phyloP scores from a whole-genome alignment of 2,888 invertebrate species.

The Muschampia plurimacula region DNA sequence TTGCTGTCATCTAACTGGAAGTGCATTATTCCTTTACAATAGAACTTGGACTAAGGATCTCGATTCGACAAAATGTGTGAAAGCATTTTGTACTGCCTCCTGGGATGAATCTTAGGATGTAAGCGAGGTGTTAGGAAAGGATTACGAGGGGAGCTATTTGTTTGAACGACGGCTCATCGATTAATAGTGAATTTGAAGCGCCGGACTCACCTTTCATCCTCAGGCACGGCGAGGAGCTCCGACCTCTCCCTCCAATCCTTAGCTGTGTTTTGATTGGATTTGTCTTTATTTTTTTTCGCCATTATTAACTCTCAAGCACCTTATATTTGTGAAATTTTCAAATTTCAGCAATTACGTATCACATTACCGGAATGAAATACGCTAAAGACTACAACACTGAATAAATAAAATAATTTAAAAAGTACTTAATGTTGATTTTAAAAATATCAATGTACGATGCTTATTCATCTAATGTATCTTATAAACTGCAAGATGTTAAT shows the following conservation, averaged over 20 bases:
- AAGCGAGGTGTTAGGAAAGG: slow-evolving; percentile 53
- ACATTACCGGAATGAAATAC: slow-evolving; percentile 5
- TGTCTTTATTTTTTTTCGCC: slow-evolving; percentile 79
- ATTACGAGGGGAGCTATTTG: slow-evolving; percentile 62
- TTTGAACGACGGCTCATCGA: slow-evolving; percentile 65
- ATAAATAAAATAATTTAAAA: not conserved
- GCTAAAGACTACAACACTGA: not conserved
- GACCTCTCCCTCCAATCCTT: slow-evolving; percentile 73
- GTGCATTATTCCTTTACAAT: too few relatives aligned
- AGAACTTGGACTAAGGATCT: too few relatives aligned
- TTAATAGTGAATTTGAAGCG: slow-evolving; percentile 76
- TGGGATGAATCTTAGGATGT: not conserved
- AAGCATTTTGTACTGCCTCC: too few relatives aligned
- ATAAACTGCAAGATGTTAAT: slow-evolving; percentile 25
- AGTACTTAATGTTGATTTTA: slow-evolving; percentile 9
- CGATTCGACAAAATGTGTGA: too few relatives aligned
- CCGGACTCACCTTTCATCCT: slow-evolving; percentile 82
- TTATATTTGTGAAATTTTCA: not conserved
- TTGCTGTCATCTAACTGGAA: too few relatives aligned
- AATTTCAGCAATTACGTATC: not conserved
- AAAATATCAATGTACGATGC: slow-evolving; percentile 42
- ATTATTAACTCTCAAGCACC: slow-evolving; percentile 46
- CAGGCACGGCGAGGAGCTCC: slow-evolving; percentile 77
- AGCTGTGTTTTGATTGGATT: slow-evolving; percentile 69
- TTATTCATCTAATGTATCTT: not conserved